Percentiles rank a stretch among this genome's conserved stretches.
Conservation (phyloP, 2,113 vertebrate genomes). For the Puma concolor region DNA sequence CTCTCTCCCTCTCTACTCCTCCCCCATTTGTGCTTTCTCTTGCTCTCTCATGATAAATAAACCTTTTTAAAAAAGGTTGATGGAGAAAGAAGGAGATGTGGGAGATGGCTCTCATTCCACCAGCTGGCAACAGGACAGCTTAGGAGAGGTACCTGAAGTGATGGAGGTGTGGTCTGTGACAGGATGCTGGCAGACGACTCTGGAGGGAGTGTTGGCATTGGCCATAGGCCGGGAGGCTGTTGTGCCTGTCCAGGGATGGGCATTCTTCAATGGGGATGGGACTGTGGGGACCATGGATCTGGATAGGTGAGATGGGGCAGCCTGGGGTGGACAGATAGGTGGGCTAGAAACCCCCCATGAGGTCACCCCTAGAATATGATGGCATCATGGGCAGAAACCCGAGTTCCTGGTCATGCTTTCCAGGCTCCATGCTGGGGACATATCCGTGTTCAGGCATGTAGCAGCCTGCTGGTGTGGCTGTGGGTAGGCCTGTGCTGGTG, state of each 20-base stretch:
- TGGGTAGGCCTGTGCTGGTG: neutral
- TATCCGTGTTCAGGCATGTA: no score
- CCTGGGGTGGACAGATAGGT: neutral
- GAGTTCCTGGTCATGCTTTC: neutral
- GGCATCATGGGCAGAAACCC: neutral
- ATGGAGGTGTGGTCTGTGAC: neutral
- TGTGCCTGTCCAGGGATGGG: neutral
- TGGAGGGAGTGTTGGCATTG: neutral
- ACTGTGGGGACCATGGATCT: neutral
- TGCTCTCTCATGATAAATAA: no score
- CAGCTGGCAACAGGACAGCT: neutral
- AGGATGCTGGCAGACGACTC: neutral
- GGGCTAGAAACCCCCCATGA: neutral
- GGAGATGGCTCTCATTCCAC: neutral
- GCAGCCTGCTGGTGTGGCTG: neutral
- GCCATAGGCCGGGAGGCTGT: neutral
- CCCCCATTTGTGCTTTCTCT: no score
- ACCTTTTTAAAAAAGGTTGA: neutral
- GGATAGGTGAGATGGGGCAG: neutral
- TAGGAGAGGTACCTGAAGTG: neutral
- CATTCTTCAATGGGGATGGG: neutral
- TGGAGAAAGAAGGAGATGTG: neutral
- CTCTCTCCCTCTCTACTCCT: no score
- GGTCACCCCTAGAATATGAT: neutral
- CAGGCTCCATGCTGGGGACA: neutral